phyloP scores from a whole-genome alignment of 2,888 invertebrate species.

The Thymelicus sylvestris region DNA sequence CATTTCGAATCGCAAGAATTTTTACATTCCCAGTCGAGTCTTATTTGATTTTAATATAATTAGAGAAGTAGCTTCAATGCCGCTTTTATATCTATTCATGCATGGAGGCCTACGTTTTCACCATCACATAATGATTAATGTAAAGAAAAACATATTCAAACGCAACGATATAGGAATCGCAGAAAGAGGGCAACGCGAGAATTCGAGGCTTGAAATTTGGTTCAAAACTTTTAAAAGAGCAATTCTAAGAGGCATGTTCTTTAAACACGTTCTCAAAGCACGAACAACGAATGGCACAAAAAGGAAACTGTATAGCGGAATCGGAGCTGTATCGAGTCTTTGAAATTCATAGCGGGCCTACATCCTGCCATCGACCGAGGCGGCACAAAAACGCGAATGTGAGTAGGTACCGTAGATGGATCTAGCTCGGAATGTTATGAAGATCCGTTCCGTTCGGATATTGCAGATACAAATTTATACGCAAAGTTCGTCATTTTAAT shows the following conservation, averaged over 20 bases:
- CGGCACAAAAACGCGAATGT: constrained; percentile 52
- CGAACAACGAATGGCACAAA: constrained; percentile 34
- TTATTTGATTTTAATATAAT: constrained; percentile 14
- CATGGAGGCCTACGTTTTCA: neutral
- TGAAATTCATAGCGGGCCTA: constrained; percentile 51
- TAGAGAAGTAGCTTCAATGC: neutral
- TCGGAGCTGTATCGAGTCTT: constrained; percentile 44
- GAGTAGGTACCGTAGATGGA: constrained; percentile 55
- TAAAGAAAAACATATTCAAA: neutral
- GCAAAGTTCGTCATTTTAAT: no score
- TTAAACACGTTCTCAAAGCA: constrained; percentile 38
- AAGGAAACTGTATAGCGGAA: constrained; percentile 34
- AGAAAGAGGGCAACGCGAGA: constrained; percentile 19
- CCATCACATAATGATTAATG: neutral
- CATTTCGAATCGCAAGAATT: constrained; percentile 3
- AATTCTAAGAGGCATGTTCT: constrained; percentile 34
- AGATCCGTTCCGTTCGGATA: neutral
- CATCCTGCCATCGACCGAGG: constrained; percentile 44
- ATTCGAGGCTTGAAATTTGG: constrained; percentile 29
- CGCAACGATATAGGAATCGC: constrained; percentile 1
- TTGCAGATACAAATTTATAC: neutral
- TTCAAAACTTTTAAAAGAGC: constrained; percentile 38
- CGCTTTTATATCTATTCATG: neutral
- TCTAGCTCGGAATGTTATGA: constrained; percentile 33
- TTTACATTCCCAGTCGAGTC: neutral